phyloP scores from a whole-genome alignment of 53 echinoderm and acorn worm genomes.

The Holothuria leucospilota region DNA sequence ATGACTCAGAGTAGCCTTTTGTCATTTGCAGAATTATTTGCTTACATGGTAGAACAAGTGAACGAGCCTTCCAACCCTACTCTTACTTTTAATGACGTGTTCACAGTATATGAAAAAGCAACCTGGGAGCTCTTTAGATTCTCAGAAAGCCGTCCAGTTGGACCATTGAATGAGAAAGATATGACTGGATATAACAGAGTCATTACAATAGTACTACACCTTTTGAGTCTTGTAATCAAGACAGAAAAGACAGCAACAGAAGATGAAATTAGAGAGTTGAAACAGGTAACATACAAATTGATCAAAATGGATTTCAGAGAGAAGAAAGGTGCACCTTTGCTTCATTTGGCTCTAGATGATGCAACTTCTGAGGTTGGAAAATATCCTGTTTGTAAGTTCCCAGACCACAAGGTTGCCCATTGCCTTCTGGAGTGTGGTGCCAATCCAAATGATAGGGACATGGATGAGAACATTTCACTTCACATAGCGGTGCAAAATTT shows the following conservation, averaged over 20 bases:
- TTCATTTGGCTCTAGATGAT: conserved; percentile 89
- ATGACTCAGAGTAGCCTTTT: conserved; percentile 99
- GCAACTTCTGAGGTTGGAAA: conserved; percentile 91
- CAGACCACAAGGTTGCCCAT: conserved; percentile 75
- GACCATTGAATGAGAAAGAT: conserved; percentile 77
- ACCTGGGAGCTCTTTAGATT: conserved; percentile 27
- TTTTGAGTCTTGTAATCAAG: conserved; percentile 91
- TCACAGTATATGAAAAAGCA: conserved; percentile 41
- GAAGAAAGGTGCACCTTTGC: conserved; percentile 67
- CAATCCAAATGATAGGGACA: conserved; percentile 66
- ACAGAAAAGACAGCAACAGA: conserved; percentile 67
- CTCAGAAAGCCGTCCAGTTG: conserved; percentile 9
- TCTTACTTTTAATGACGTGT: conserved; percentile 76
- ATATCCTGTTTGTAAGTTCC: conserved; percentile 96
- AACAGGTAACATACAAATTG: conserved; percentile 78
- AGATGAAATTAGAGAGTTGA: conserved; percentile 64
- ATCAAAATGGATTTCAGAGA: conserved; percentile 76
- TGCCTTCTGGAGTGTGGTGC: conserved; percentile 91
- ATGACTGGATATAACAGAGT: conserved; percentile 87
- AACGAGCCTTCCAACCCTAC: conserved; percentile 75
- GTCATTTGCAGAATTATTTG: conserved; percentile 98
- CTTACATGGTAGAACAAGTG: conserved; percentile 97
- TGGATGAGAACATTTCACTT: conserved; percentile 76
- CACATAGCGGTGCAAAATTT: conserved; percentile 76
- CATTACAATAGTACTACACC: conserved; percentile 92